phyloP scores from a whole-genome alignment of 2,797 vertebrate genomes.

The Poeciliopsis presidionis region DNA sequence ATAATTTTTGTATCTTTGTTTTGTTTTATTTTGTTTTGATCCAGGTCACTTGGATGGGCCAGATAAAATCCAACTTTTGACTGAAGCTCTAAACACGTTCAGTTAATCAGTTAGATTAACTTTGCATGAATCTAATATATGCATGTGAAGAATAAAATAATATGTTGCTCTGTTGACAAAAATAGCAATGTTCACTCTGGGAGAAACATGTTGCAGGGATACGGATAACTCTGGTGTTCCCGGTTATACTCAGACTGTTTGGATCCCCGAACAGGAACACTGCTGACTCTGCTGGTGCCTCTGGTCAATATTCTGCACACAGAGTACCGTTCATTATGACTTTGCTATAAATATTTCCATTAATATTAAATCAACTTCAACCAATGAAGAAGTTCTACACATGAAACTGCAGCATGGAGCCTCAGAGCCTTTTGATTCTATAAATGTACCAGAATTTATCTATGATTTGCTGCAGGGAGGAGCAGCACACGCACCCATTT shows the following conservation, averaged over 20 bases:
- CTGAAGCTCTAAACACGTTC: slow-evolving; percentile 28
- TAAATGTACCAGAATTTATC: slow-evolving; percentile 20
- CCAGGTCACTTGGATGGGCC: slow-evolving; percentile 23
- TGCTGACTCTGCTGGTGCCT: slow-evolving; percentile 42
- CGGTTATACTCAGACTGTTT: slow-evolving; percentile 35
- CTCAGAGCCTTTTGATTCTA: slow-evolving; percentile 1
- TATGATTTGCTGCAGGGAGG: slow-evolving; percentile 29
- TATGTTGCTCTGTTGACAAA: slow-evolving; percentile 27
- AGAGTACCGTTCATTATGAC: slow-evolving; percentile 47
- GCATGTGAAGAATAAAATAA: slow-evolving; percentile 16
- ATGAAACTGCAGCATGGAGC: slow-evolving; percentile 19
- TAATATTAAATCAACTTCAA: slow-evolving; percentile 33
- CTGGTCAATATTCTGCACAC: slow-evolving; percentile 53
- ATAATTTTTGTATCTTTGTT: slow-evolving; percentile 25
- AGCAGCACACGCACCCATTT: slow-evolving; percentile 1
- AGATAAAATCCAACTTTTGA: slow-evolving; percentile 39
- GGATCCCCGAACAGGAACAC: slow-evolving; percentile 35
- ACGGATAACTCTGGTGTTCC: slow-evolving; percentile 36
- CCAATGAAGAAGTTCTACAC: slow-evolving; percentile 40
- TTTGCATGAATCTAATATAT: slow-evolving; percentile 33
- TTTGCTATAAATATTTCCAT: slow-evolving; percentile 48
- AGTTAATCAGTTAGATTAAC: slow-evolving; percentile 52
- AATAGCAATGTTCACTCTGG: slow-evolving; percentile 19
- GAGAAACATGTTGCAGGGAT: slow-evolving; percentile 48
- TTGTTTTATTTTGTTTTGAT: neutral